These are phyloP conservation scores for Mormyrops attenuatus DNA, from an alignment of 2,797 vertebrate genomes.

Conservation along the genomic window DNA sequence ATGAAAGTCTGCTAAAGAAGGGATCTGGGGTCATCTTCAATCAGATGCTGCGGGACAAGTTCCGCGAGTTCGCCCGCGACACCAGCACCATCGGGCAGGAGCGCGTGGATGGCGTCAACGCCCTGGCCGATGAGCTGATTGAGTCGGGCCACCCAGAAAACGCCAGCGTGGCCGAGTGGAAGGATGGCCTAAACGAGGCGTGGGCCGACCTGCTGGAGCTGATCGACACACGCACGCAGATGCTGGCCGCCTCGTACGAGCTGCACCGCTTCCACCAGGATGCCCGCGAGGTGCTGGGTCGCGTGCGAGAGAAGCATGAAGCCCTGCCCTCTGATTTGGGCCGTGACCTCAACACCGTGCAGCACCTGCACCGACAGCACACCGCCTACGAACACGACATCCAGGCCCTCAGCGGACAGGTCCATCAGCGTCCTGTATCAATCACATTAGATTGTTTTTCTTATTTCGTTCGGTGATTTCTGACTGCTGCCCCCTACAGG, in stretches of 20 bases:
- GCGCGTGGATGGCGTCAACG: slow-evolving; percentile 78
- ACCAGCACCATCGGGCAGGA: slow-evolving; percentile 80
- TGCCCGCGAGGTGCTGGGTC: slow-evolving; percentile 76
- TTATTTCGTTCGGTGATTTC: background rate
- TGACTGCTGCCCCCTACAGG: slow-evolving; percentile 52
- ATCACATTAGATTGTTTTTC: background rate
- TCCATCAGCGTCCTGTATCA: slow-evolving; percentile 37
- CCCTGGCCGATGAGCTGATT: slow-evolving; percentile 82
- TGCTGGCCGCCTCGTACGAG: slow-evolving; percentile 82
- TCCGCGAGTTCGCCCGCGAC: slow-evolving; percentile 84
- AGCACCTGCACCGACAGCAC: slow-evolving; percentile 84
- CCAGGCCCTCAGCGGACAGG: slow-evolving; percentile 82
- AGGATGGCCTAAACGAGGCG: slow-evolving; percentile 85
- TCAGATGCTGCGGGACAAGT: slow-evolving; percentile 80
- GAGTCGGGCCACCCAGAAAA: slow-evolving; percentile 79
- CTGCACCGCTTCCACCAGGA: slow-evolving; percentile 88
- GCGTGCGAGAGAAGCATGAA: slow-evolving; percentile 77
- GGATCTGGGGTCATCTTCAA: background rate
- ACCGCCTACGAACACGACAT: slow-evolving; percentile 85
- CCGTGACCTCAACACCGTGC: slow-evolving; percentile 84
- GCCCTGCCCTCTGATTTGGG: slow-evolving; percentile 77
- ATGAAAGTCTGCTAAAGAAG: background rate
- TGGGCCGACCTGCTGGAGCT: slow-evolving; percentile 92
- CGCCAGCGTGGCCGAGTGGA: slow-evolving; percentile 90
- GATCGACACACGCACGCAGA: slow-evolving; percentile 86